Conservation (phyloP, 2,113 vertebrate species). For the Cepphus grylle region DNA sequence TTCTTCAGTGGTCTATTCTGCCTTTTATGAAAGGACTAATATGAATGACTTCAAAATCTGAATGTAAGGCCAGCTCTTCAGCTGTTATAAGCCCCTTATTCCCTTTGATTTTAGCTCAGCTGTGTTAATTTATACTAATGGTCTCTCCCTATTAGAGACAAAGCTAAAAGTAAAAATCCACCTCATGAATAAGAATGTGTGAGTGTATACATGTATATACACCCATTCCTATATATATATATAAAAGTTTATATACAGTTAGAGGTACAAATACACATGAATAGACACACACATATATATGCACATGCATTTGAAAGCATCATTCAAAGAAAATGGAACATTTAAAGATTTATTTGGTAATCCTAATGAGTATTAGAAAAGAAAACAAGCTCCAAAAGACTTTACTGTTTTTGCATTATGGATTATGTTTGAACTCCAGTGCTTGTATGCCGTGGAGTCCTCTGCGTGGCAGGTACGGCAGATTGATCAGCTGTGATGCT, state of each 20-base stretch:
- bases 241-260: background rate
- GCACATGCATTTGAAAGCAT: background rate
- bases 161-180: background rate
- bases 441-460: background rate
- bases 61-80: background rate
- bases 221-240: background rate
- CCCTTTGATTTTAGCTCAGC: background rate
- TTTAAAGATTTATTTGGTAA: background rate
- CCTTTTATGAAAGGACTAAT: background rate
- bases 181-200: background rate
- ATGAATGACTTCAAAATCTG: background rate
- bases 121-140: background rate
- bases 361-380: background rate
- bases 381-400: background rate
- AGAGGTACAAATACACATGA: background rate
- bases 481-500: background rate
- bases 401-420: background rate
- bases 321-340: background rate
- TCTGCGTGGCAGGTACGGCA: rapidly evolving
- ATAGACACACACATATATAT: background rate
- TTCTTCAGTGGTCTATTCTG: background rate
- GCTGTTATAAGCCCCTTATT: background rate
- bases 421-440: background rate
- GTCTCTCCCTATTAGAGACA: background rate
- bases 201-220: background rate